Conservation (phyloP, 2,113 vertebrate species). For the Hirundichthys speculiger region DNA sequence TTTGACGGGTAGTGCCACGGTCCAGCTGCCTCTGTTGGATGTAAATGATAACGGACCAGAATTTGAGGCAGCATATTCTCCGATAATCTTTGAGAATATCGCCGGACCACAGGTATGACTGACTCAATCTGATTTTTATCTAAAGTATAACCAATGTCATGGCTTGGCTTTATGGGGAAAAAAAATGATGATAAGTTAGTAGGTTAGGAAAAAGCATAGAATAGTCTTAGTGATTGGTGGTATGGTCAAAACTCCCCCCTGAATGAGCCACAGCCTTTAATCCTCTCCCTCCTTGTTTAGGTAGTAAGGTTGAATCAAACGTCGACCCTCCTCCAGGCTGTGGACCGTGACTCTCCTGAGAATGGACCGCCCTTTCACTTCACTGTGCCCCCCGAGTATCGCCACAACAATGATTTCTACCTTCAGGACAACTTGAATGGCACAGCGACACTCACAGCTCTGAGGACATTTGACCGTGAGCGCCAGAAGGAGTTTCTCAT, state of each 20-base stretch:
- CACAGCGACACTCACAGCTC: conserved; percentile 85
- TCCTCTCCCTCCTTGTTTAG: conserved; percentile 56
- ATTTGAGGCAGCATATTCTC: conserved; percentile 85
- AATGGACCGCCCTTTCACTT: conserved; percentile 88
- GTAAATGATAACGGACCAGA: conserved; percentile 90
- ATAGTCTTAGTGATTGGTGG: not conserved
- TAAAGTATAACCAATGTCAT: not conserved
- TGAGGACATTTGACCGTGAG: conserved; percentile 89
- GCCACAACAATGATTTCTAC: conserved; percentile 84
- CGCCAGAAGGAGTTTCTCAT: conserved; percentile 86
- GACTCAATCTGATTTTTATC: not conserved
- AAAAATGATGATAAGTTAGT: too few relatives aligned
- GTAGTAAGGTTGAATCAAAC: conserved; percentile 84
- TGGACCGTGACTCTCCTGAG: conserved; percentile 83
- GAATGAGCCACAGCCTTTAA: not conserved
- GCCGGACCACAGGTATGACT: conserved; percentile 70
- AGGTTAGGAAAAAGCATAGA: too few relatives aligned
- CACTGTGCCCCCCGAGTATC: conserved; percentile 77
- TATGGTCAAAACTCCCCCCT: fast-evolving
- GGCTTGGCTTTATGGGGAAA: too few relatives aligned
- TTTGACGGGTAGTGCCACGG: conserved; percentile 81
- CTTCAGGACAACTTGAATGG: conserved; percentile 88
- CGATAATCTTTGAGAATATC: conserved; percentile 87
- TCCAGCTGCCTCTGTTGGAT: conserved; percentile 85
- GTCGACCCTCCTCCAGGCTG: conserved; percentile 81